A percentile compares a stretch with the other conserved stretches of the same genome.
phyloP scores from a whole-genome alignment of 2,113 vertebrate species.

The Tachysurus vachellii region DNA sequence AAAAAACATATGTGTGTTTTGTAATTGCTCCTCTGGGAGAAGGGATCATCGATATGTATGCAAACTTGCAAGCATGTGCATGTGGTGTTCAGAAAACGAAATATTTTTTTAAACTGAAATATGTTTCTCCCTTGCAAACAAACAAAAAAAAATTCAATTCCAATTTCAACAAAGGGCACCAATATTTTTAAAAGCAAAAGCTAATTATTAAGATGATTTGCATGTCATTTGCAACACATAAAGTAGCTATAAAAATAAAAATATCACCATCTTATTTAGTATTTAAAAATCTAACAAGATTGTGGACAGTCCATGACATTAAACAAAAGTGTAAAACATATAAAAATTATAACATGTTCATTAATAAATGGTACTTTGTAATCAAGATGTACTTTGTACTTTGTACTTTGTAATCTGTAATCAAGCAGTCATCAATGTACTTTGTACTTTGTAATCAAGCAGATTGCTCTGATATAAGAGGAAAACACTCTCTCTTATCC shows the following conservation, averaged over 20 bases:
- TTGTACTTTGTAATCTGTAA: no score
- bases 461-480: background rate
- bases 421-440: no score
- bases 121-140: background rate
- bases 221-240: background rate
- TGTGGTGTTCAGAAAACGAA: background rate
- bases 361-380: background rate
- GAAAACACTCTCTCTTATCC: background rate
- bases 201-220: background rate
- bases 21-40: constrained; percentile 18
- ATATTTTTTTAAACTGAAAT: background rate
- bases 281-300: background rate
- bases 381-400: no score
- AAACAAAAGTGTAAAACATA: background rate
- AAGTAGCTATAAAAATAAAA: background rate
- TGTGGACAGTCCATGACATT: background rate
- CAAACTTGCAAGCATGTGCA: background rate
- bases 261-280: background rate
- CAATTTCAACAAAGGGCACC: background rate
- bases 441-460: background rate
- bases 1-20: constrained; percentile 20
- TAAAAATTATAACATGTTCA: background rate
- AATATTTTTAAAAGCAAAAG: background rate
- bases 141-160: background rate
- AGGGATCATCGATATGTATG: constrained; percentile 18